These are phyloP conservation scores for Crossoptilon crossoptilon DNA, from an alignment of 2,797 vertebrate genomes.

Conservation along the genomic window DNA sequence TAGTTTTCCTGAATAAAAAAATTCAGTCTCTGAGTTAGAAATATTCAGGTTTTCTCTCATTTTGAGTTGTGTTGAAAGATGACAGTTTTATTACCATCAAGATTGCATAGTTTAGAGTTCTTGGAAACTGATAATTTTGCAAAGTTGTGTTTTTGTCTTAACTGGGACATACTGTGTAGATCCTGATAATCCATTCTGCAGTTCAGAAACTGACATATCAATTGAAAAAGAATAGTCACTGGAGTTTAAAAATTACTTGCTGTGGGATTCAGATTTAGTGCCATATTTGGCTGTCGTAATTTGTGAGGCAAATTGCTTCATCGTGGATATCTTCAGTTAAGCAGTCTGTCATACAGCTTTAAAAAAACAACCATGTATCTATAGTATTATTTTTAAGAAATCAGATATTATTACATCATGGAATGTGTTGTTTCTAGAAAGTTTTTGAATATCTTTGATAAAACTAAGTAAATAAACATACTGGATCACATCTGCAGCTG, in stretches of 20 bases:
- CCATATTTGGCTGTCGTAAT: background rate
- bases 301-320: background rate
- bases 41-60: accelerated
- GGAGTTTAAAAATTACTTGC: background rate
- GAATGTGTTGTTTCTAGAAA: background rate
- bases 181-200: background rate
- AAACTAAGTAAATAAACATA: background rate
- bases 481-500: background rate
- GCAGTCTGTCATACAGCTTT: background rate
- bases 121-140: background rate
- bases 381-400: background rate
- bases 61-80: background rate
- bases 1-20: background rate
- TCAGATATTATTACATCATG: background rate
- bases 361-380: background rate
- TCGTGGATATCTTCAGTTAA: background rate
- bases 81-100: background rate
- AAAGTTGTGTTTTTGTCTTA: background rate
- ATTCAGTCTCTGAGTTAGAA: background rate
- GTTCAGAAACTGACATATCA: background rate
- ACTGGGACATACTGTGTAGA: background rate
- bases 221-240: background rate
- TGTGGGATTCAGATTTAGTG: background rate
- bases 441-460: background rate
- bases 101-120: background rate